Evolutionary conservation across 1,140 invertebrate genomes (phyloP).

Genomic region (Hypsibius dujardini): DNA sequence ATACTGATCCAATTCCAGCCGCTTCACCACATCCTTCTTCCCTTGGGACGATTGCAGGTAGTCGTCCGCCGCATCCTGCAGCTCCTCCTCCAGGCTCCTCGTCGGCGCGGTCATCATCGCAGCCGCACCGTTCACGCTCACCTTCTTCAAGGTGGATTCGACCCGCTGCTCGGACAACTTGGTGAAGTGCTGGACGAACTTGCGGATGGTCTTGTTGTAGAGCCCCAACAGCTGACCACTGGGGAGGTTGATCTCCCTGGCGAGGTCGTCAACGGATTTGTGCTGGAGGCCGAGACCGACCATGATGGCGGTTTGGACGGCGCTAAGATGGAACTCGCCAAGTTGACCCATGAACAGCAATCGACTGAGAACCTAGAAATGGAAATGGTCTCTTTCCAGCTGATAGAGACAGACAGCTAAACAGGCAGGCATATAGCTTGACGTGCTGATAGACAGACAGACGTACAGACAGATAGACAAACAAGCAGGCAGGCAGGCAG

Average conservation of each 20-base stretch:
- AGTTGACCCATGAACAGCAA: constrained; percentile 62
- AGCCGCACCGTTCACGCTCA: constrained; percentile 27
- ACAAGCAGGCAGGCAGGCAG: too few relatives aligned
- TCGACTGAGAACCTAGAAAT: constrained; percentile 46
- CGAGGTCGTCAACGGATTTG: constrained; percentile 66
- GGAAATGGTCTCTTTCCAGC: too few relatives aligned
- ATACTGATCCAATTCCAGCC: neutral
- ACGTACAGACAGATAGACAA: too few relatives aligned
- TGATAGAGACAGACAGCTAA: too few relatives aligned
- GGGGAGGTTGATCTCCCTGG: constrained; percentile 59
- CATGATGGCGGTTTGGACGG: constrained; percentile 63
- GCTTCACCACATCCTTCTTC: neutral
- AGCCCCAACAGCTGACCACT: constrained; percentile 74
- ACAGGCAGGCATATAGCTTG: too few relatives aligned
- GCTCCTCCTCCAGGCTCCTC: constrained; percentile 57
- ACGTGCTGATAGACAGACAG: too few relatives aligned
- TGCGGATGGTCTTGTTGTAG: constrained; percentile 63
- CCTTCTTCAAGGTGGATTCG: constrained; percentile 42
- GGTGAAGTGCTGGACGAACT: constrained; percentile 41
- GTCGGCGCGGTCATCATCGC: constrained; percentile 42
- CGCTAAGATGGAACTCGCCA: constrained; percentile 47
- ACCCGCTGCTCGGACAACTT: constrained; percentile 47
- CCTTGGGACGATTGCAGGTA: neutral
- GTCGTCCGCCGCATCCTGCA: constrained; percentile 29
- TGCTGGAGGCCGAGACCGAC: constrained; percentile 78